Evolutionary conservation across 2,888 invertebrate species (phyloP), one percentile per base, ranked within the genome.

Genomic region (Crepidodera aurea): DNA sequence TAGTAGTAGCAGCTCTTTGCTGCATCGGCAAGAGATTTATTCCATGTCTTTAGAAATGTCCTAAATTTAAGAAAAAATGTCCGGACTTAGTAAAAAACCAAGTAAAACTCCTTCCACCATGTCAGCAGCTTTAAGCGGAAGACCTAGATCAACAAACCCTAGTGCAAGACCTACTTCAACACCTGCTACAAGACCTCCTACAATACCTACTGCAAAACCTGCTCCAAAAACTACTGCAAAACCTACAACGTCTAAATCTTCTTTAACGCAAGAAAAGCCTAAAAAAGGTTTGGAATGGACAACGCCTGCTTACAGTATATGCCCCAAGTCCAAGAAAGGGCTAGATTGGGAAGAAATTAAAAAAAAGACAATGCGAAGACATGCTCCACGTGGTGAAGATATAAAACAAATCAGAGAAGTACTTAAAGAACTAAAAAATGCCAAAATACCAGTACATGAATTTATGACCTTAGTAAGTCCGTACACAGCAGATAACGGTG

Each of bases 401-500:
- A 53, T 77, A 12, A 75, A 73, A 50, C 72, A 73, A 57, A 73
- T 80, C 34, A 59, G 77, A 13, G 73, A 71, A 55, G 62, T 70
- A 15, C 7, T 78, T 2, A 72, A 70, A 39, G 67, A 70, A 10
- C 51, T 65, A 6, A 67, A 68, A 16, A 61, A 72, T n/a, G 66
- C 71, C 46, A 66, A 71, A 2, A 67, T 79, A 10, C 75, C 73
- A 2, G 76, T 79, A 1, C 77, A 78, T 22, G 81, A 81, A 56
- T 81, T 77, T 65, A 74, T 81, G 7, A 78, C 74, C 5, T 57
- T 80, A 16, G 68, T 81, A 0, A 69, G 76, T 7, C 77, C 79
- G 2, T 79, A 76, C 46, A 81, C 81, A 0, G 76, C 72, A 16
- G 81, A 81, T 66, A 77, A 78, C 54, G 81, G 81, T 3, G 71